Evolutionary conservation across 1,140 invertebrate genomes (phyloP).

Genomic region (Ceratosolen solmsi): DNA sequence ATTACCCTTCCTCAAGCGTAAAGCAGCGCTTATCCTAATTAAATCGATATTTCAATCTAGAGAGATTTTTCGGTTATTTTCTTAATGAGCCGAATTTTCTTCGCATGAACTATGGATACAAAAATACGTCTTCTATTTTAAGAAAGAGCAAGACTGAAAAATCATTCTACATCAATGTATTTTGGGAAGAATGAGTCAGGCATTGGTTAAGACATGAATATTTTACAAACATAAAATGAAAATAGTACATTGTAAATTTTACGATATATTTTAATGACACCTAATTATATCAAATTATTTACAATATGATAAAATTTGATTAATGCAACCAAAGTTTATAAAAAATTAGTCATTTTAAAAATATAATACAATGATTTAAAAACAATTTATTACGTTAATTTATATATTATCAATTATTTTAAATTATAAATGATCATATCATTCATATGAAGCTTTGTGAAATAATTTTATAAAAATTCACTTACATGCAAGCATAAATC

Average conservation of each 20-base stretch:
- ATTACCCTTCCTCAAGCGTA: background rate
- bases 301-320: no score
- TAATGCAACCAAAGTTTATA: no score
- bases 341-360: no score
- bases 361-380: no score
- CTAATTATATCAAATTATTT: no score
- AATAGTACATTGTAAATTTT: no score
- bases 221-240: background rate
- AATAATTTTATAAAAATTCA: no score
- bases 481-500: no score
- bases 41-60: background rate
- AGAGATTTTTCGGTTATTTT: background rate
- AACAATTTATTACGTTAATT: no score
- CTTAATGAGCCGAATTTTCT: background rate
- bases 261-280: background rate
- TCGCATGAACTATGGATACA: background rate
- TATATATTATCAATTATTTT: no score
- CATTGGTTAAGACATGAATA: background rate
- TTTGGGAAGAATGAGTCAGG: conserved; percentile 8
- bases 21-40: background rate
- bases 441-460: no score
- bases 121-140: conserved; percentile 28
- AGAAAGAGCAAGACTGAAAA: background rate
- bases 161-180: background rate
- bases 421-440: no score